Evolutionary conservation across 2,113 vertebrate species (phyloP).

Genomic region (Chaenocephalus aceratus): DNA sequence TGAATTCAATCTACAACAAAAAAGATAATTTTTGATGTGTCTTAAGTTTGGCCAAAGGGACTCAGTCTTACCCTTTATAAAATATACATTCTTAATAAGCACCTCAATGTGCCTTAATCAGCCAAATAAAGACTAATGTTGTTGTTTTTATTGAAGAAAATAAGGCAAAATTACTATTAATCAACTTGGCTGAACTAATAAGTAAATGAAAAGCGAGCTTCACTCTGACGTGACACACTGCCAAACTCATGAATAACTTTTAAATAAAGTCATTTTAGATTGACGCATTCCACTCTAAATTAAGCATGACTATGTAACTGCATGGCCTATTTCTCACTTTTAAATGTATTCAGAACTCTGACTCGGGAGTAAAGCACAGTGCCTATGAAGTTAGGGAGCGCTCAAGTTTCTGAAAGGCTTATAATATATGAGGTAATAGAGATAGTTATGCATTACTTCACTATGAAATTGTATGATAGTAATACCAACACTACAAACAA

Average conservation of each 20-base stretch:
- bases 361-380: slow-evolving; percentile 24
- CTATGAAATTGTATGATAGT: slow-evolving; percentile 30
- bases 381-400: slow-evolving; percentile 27
- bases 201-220: too few species aligned
- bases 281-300: slow-evolving; percentile 29
- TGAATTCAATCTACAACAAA: neutral
- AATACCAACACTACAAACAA: slow-evolving; percentile 45
- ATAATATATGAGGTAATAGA: slow-evolving; percentile 11
- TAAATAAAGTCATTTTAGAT: slow-evolving; percentile 28
- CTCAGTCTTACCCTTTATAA: neutral
- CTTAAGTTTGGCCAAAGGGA: neutral
- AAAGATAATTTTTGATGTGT: neutral
- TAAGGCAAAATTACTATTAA: too few species aligned
- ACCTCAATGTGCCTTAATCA: neutral
- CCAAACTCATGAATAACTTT: slow-evolving; percentile 3
- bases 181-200: too few species aligned
- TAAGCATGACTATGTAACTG: slow-evolving; percentile 24
- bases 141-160: neutral
- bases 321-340: slow-evolving; percentile 23
- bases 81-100: neutral
- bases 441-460: slow-evolving; percentile 13
- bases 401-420: slow-evolving; percentile 30
- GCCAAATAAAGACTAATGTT: neutral
- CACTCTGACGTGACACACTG: neutral
- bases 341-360: slow-evolving; percentile 24